Conservation (phyloP, 2,888 invertebrate genomes). For the Odontocerum albicorne region DNA sequence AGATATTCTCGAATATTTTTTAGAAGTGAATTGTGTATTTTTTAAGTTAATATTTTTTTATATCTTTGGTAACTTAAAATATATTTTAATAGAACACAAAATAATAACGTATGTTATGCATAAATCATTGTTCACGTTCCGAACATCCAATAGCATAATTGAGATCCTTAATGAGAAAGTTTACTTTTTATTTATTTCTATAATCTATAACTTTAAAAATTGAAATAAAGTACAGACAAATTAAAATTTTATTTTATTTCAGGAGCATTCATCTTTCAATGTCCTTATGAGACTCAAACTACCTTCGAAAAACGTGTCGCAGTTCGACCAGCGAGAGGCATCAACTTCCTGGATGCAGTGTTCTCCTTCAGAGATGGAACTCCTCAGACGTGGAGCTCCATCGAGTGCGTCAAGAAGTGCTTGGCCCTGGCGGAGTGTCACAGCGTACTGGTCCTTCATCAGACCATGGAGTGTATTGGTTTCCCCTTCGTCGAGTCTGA, state of each 20-base stretch:
- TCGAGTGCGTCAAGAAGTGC: conserved; percentile 53
- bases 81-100: too few relatives aligned
- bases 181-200: too few relatives aligned
- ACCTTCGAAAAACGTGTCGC: conserved; percentile 33
- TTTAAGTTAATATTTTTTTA: too few relatives aligned
- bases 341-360: conserved; percentile 16
- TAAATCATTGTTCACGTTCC: too few relatives aligned
- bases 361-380: conserved; percentile 24
- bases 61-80: too few relatives aligned
- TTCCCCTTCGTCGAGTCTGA: conserved; percentile 43
- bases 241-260: conserved; percentile 1
- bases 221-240: neutral
- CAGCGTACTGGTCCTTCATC: conserved; percentile 53
- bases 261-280: conserved; percentile 25
- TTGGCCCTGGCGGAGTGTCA: conserved; percentile 51
- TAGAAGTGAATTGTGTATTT: too few relatives aligned
- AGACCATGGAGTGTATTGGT: conserved; percentile 54
- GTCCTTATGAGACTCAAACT: conserved; percentile 17
- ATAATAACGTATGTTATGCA: too few relatives aligned
- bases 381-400: conserved; percentile 37
- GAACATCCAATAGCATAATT: too few relatives aligned
- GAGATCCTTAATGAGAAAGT: too few relatives aligned
- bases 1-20: too few relatives aligned
- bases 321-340: conserved; percentile 16
- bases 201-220: too few relatives aligned